Base-by-base conservation (phyloP, 2,797 vertebrate species). In the Psittacula echo region DNA sequence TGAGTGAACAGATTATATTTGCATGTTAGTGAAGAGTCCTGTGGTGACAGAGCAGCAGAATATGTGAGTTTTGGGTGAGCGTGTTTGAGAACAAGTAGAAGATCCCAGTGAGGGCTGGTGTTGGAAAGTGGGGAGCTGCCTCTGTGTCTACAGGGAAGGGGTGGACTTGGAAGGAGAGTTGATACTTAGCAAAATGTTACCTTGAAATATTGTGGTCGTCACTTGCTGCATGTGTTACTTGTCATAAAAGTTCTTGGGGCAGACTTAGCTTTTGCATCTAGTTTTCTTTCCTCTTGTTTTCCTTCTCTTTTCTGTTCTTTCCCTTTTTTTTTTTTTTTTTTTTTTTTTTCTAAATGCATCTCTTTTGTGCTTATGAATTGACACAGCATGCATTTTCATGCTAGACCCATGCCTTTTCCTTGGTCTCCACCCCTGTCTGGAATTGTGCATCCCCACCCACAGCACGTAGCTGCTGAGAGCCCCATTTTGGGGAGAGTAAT, bases 341-440 rank as follows among this genome's bases (percentile, higher is more conserved):
- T 5, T 34, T 51, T 32, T 82, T 32, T 13, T 1, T 0, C 27
- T 32, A 14, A 80, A 77, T 48, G 15, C 75, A 61, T 89, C 72
- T 92, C 90, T 96, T 96, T 97, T 95, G 83, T 95, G 71, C 78
- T 93, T 89, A 70, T 94, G 96, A 96, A 96, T 94, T 91, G 90
- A 96, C 88, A 96, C 89, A 95, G 61, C 85, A 84, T 94, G 95
- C 88, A 74, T 96, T 98, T 97, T 95, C 87, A 90, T 93, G 94
- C 92, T 89, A 95, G 92, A 91, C 94, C 90, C 81, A 54, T 97
- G 96, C 93, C 95, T 96, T 97, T 96, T 93, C 95, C 93, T 85
- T 91, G 87, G 97, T 97, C 97, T 98, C 97, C 97, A 97, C 94
- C 96, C 97, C 96, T 93, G 93, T 97, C 95, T 98, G 97, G 98